Conservation (phyloP, 1,140 invertebrate genomes). For the Diprion similis region DNA sequence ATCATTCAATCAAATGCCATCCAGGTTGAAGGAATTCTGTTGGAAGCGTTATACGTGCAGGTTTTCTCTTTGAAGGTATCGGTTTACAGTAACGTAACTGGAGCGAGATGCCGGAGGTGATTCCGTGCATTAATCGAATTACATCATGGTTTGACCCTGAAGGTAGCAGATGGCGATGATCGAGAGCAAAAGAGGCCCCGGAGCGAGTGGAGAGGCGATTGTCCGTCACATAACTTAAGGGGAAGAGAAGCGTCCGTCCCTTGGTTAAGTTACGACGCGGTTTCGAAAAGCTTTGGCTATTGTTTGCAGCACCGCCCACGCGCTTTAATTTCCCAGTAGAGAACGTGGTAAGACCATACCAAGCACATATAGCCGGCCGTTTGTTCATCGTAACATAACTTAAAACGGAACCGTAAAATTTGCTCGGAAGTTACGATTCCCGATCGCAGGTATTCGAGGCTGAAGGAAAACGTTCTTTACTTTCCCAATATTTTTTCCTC, state of each 20-base stretch:
- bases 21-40: too few relatives aligned
- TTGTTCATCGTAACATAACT: not conserved
- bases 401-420: constrained; percentile 6
- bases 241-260: not conserved
- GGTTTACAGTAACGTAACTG: too few relatives aligned
- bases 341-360: not conserved
- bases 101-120: too few relatives aligned
- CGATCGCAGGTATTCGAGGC: not conserved
- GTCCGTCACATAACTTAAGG: not conserved
- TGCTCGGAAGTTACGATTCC: constrained; percentile 1
- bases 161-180: not conserved
- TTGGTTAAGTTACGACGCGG: constrained; percentile 8
- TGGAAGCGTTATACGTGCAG: too few relatives aligned
- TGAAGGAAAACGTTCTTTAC: constrained; percentile 9
- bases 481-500: constrained; percentile 10
- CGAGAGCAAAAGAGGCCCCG: not conserved
- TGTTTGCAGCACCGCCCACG: not conserved
- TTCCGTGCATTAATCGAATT: too few relatives aligned
- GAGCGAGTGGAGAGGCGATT: not conserved
- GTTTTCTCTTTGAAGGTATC: too few relatives aligned
- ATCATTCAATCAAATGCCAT: too few relatives aligned
- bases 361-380: not conserved
- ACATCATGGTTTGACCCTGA: not conserved
- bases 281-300: not conserved
- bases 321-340: not conserved